These are phyloP conservation scores for Ochropleura plecta DNA, from an alignment of 2,888 invertebrate species.

Conservation along the genomic window DNA sequence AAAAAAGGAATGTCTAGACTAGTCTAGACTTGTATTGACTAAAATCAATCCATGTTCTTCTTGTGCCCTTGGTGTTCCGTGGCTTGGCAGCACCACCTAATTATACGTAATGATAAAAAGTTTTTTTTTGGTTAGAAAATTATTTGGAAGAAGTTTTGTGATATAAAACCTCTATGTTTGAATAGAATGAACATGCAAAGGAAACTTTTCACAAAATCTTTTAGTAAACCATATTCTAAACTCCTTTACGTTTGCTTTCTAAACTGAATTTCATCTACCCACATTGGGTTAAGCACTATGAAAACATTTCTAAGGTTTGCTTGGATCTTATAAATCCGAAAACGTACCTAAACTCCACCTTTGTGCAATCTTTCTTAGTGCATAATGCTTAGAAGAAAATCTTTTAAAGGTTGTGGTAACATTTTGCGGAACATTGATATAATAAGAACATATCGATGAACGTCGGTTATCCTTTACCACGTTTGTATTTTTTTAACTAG, in stretches of 20 bases:
- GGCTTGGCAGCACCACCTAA: too few species aligned
- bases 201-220: not conserved
- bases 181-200: conserved; percentile 1
- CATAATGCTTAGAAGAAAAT: not conserved
- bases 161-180: not conserved
- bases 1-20: too few species aligned
- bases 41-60: too few species aligned
- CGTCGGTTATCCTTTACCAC: too few species aligned
- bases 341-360: not conserved
- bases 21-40: too few species aligned
- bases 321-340: not conserved
- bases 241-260: not conserved
- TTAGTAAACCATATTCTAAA: conserved; percentile 6
- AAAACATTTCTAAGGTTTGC: conserved; percentile 1
- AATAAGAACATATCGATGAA: too few species aligned
- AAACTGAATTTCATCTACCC: conserved; percentile 11
- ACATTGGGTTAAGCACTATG: not conserved
- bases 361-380: not conserved
- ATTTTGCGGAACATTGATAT: too few species aligned
- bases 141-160: not conserved
- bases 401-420: too few species aligned
- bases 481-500: too few species aligned
- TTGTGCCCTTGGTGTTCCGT: too few species aligned
- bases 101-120: not conserved
- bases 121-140: not conserved